Evolutionary conservation across 2,797 vertebrate species (phyloP).

Genomic region (Catostomus latipinnis): DNA sequence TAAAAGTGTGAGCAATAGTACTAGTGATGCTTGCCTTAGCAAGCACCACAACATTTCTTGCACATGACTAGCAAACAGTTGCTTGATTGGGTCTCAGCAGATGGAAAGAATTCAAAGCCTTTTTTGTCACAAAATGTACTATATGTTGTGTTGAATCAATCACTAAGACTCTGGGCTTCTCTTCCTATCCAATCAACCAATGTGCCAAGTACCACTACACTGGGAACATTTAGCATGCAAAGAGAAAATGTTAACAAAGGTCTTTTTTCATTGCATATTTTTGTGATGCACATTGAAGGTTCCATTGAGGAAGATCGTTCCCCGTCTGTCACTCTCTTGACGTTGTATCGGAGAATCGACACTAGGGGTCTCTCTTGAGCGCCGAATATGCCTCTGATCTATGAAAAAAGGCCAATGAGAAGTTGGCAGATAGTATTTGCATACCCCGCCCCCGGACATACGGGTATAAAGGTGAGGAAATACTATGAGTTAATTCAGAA

Average conservation of each 20-base stretch:
- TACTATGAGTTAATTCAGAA: no score
- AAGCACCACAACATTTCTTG: background rate
- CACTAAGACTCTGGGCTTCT: background rate
- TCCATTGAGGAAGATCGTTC: background rate
- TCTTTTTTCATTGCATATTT: background rate
- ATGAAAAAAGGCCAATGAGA: no score
- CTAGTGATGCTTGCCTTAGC: background rate
- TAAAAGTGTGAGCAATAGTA: background rate
- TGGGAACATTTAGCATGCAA: background rate
- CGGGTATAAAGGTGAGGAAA: no score
- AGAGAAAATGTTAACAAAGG: background rate
- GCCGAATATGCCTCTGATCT: no score
- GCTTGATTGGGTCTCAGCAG: background rate
- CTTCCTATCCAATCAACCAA: no score
- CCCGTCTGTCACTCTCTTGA: no score
- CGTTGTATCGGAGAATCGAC: no score
- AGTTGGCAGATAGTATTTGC: no score
- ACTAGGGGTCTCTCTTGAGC: no score
- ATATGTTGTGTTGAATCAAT: conserved; percentile 9
- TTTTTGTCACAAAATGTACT: background rate
- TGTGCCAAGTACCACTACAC: background rate
- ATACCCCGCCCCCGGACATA: no score
- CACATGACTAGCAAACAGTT: background rate
- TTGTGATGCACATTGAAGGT: background rate
- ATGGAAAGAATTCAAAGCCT: background rate